Evolutionary conservation across 2,888 invertebrate species (phyloP).

Genomic region (Acronicta alni): DNA sequence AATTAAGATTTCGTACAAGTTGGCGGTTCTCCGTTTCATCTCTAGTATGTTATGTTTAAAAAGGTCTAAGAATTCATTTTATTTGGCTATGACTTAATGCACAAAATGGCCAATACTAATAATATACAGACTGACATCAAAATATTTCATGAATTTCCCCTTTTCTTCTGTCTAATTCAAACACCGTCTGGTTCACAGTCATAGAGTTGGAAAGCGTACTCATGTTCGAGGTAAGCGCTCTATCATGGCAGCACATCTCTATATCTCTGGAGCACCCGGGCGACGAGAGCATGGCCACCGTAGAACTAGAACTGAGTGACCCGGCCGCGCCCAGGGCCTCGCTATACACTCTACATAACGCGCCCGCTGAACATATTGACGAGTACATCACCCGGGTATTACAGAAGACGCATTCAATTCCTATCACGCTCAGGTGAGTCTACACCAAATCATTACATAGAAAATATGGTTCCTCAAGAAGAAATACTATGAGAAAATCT

Average conservation of each 20-base stretch:
- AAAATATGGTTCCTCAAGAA: too few species aligned
- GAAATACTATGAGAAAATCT: neutral
- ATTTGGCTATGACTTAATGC: too few species aligned
- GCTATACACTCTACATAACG: conserved; percentile 90
- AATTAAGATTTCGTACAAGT: too few species aligned
- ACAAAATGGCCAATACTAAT: too few species aligned
- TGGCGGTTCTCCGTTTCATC: too few species aligned
- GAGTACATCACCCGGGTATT: conserved; percentile 90
- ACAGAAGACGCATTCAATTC: conserved; percentile 97
- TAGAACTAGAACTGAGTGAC: conserved; percentile 95
- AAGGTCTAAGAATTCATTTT: too few species aligned
- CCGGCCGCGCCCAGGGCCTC: conserved; percentile 94
- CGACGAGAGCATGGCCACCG: conserved; percentile 97
- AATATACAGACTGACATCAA: too few species aligned
- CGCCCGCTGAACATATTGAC: conserved; percentile 80
- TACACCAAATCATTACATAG: too few species aligned
- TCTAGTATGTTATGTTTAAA: too few species aligned
- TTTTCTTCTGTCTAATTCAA: neutral
- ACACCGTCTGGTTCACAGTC: conserved; percentile 63
- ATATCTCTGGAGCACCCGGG: conserved; percentile 97
- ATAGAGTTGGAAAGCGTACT: conserved; percentile 92
- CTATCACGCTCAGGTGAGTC: conserved; percentile 75
- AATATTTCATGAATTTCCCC: too few species aligned
- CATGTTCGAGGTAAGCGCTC: conserved; percentile 97
- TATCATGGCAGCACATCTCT: conserved; percentile 96